These are phyloP conservation scores for Pachypeltis micranthus DNA, from an alignment of 1,140 invertebrate genomes.

Conservation along the genomic window DNA sequence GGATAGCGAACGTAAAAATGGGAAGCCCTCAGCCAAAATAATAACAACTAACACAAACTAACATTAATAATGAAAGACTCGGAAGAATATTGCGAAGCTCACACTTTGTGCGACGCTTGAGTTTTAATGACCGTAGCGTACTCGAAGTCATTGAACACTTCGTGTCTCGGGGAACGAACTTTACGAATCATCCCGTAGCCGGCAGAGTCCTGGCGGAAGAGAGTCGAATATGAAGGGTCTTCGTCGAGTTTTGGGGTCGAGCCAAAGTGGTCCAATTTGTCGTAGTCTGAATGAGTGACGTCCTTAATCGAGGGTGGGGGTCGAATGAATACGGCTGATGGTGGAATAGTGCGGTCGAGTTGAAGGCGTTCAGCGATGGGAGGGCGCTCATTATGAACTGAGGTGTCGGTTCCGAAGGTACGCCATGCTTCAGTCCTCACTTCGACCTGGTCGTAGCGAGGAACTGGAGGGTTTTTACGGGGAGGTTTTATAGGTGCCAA, in stretches of 20 bases:
- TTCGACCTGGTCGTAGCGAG: constrained; percentile 55
- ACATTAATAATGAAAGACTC: constrained; percentile 3
- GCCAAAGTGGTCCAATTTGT: constrained; percentile 65
- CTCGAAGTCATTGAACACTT: constrained; percentile 58
- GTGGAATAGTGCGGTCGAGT: background rate
- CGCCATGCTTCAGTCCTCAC: constrained; percentile 61
- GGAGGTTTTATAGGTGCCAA: constrained; percentile 12
- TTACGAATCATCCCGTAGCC: constrained; percentile 65
- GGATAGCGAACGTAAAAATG: too few relatives aligned
- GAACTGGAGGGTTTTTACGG: constrained; percentile 38
- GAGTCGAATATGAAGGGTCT: constrained; percentile 54
- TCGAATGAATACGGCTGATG: constrained; percentile 2
- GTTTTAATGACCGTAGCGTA: constrained; percentile 72
- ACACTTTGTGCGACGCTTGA: constrained; percentile 38
- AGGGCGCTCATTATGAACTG: constrained; percentile 39
- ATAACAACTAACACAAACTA: too few relatives aligned
- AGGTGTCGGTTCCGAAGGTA: constrained; percentile 57
- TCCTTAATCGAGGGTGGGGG: background rate
- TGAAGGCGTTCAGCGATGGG: background rate
- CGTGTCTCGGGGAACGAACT: constrained; percentile 42
- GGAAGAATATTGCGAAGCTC: background rate
- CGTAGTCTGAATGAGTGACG: constrained; percentile 39
- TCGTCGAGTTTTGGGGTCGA: constrained; percentile 52
- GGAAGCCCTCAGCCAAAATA: too few relatives aligned
- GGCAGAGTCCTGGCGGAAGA: constrained; percentile 28